These are phyloP conservation scores for Pristionchus mayeri DNA, from an alignment of 2,888 invertebrate genomes.

Conservation along the genomic window DNA sequence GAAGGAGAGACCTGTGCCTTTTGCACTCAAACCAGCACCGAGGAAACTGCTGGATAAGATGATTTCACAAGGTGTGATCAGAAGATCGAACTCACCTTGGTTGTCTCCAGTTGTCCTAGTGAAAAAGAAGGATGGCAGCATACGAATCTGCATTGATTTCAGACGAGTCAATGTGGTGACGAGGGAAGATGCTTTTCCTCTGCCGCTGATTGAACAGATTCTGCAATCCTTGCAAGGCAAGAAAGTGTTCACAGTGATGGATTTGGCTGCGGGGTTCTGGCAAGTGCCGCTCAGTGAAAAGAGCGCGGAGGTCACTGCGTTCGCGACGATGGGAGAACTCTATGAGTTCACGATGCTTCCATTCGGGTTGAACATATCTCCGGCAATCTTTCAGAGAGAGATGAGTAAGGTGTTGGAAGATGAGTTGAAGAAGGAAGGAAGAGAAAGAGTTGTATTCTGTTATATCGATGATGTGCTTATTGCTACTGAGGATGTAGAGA, in stretches of 20 bases:
- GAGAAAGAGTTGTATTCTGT: background rate
- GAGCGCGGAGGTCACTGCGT: no score
- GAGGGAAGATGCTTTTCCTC: conserved; percentile 16
- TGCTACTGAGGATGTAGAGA: conserved; percentile 25
- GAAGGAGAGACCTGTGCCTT: background rate
- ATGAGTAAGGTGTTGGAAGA: no score
- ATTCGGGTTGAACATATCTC: no score
- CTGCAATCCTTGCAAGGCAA: no score
- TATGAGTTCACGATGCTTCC: no score
- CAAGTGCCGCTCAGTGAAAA: no score
- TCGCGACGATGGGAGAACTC: no score
- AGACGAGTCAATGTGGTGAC: background rate
- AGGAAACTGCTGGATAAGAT: conserved; percentile 1
- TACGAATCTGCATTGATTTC: no score
- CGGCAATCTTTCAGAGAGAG: no score
- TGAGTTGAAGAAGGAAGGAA: conserved; percentile 20
- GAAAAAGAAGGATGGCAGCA: conserved; percentile 14
- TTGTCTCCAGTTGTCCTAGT: conserved; percentile 7
- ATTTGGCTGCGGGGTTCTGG: conserved; percentile 15
- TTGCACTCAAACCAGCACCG: background rate
- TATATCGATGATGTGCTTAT: conserved; percentile 61
- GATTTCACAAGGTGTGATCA: background rate
- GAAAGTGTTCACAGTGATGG: conserved; percentile 54
- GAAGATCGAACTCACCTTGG: background rate
- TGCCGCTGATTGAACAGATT: conserved; percentile 6